phyloP scores from a whole-genome alignment of 2,797 vertebrate genomes.

The Varecia variegata region DNA sequence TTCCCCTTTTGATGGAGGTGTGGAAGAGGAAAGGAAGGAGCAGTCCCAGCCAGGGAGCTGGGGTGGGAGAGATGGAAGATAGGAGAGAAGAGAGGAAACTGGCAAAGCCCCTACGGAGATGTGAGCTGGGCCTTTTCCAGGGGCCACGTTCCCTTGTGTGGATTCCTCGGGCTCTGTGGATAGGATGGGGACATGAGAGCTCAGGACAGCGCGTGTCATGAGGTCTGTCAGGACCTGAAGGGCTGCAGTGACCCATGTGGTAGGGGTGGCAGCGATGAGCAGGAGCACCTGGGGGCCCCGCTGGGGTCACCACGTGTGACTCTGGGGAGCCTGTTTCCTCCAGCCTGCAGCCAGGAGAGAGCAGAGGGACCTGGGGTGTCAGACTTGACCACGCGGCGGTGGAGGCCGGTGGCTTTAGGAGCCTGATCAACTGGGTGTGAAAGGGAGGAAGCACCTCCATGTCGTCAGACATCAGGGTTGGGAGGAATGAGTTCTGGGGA shows the following conservation, averaged over 20 bases:
- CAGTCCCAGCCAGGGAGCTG: rapidly evolving
- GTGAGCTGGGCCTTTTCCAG: neutral
- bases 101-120: neutral
- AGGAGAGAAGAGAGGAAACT: neutral
- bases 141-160: neutral
- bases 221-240: neutral
- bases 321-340: neutral
- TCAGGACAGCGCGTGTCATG: neutral
- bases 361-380: neutral
- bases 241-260: neutral
- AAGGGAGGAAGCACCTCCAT: neutral
- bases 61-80: neutral
- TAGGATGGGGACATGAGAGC: neutral
- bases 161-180: neutral
- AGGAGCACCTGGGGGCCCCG: neutral
- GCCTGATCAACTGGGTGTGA: neutral
- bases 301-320: neutral
- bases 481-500: neutral
- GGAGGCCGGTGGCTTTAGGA: neutral
- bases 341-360: neutral
- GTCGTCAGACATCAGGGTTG: neutral
- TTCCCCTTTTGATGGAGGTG: neutral
- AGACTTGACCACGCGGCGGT: neutral
- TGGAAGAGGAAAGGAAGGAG: neutral
- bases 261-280: neutral